These are phyloP conservation scores for Poecilia latipinna DNA, from an alignment of 2,113 vertebrate species.

Conservation along the genomic window DNA sequence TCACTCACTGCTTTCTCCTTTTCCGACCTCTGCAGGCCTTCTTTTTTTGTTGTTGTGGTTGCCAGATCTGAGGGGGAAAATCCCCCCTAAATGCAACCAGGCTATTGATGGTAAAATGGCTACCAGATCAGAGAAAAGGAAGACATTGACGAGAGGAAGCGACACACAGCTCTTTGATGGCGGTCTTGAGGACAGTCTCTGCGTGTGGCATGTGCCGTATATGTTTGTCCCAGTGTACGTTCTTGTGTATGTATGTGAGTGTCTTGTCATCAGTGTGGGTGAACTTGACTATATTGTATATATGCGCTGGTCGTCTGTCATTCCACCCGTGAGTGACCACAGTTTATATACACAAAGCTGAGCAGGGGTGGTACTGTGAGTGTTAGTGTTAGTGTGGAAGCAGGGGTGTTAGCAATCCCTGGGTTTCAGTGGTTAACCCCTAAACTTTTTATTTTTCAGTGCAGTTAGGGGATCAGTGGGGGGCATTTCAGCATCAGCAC, in stretches of 20 bases:
- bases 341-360: conserved; percentile 69
- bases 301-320: conserved; percentile 64
- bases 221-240: conserved; percentile 33
- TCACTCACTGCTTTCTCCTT: conserved; percentile 62
- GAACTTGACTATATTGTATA: conserved; percentile 48
- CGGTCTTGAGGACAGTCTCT: conserved; percentile 22
- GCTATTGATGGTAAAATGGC: conserved; percentile 55
- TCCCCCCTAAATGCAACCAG: conserved; percentile 62
- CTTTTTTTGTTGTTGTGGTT: conserved; percentile 48
- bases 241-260: conserved; percentile 30
- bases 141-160: conserved; percentile 47
- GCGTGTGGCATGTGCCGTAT: conserved; percentile 62
- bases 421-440: conserved; percentile 67
- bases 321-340: conserved; percentile 64
- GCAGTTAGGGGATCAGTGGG: conserved; percentile 20
- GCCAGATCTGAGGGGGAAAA: conserved; percentile 62
- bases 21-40: conserved; percentile 27
- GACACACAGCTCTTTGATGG: conserved; percentile 50
- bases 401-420: conserved; percentile 57
- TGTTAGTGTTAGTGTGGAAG: conserved; percentile 45
- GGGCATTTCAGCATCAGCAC: conserved; percentile 23
- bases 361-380: conserved; percentile 49
- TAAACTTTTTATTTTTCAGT: conserved; percentile 57
- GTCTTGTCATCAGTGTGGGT: conserved; percentile 48
- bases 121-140: conserved; percentile 49